Evolutionary conservation across 2,888 invertebrate species (phyloP), one percentile per base, ranked within the genome.

Genomic region (Drosophila mayaguana): DNA sequence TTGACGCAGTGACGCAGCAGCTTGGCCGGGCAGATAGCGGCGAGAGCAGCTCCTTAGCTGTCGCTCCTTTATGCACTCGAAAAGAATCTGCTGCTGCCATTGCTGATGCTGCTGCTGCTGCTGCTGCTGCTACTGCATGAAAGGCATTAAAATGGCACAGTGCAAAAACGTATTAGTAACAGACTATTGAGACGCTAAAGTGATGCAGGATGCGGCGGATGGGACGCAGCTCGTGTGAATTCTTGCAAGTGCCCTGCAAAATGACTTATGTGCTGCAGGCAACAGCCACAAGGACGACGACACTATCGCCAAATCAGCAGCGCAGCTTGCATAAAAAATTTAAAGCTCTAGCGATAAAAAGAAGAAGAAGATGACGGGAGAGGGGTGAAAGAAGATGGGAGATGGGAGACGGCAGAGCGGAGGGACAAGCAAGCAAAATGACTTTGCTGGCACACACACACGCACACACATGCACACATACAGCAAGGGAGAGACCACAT

Each of bases 151-250:
- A 85, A 89, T 89, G 88, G 85, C 67, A 77, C 73, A 54, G 69
- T 69, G 69, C 72, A 76, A 75, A 89, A 84, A 84, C 84, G 84
- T 85, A 85, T 85, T 85, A 85, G 84, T 89, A 85, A 85, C 84
- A 88, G 89, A 84, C 84, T 84, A 84, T 84, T 89, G 89, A 89
- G 89, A 87, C 82, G 89, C 84, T 78, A 82, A 82, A 85, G 83
- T 80, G 83, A 61, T 61, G 72, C 64, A 45, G 64, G 43, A 72
- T 60, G 72, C 81, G 76, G 68, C 42, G 68, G 73, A 66, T 60
- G 79, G 85, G 82, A 74, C 65, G 71, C 75, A 71, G 77, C 73
- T 75, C 72, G 89, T 88, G 86, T 83, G 89, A 88, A 82, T 75
- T 86, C 88, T 78, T 85, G 72, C 85, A 86, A 86, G 89, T 86